Evolutionary conservation across 1,140 invertebrate species (phyloP).

Genomic region (Theocolax elegans): DNA sequence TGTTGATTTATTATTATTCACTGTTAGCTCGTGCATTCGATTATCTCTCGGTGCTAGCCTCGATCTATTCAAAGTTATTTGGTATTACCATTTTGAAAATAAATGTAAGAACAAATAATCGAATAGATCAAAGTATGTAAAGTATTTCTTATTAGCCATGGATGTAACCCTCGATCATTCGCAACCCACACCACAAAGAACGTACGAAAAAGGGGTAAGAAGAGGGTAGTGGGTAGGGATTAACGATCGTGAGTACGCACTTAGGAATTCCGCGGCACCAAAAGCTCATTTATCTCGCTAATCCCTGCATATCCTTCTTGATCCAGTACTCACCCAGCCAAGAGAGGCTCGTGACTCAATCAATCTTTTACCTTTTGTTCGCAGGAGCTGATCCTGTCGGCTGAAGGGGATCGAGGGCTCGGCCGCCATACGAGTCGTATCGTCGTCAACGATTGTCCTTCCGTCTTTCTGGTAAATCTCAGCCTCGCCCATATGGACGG

Average conservation of each 20-base stretch:
- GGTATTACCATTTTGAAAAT: no score
- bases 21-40: no score
- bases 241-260: not conserved
- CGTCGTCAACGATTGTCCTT: conserved; percentile 67
- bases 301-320: not conserved
- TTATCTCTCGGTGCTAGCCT: no score
- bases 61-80: no score
- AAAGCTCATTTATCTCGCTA: conserved; percentile 14
- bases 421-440: conserved; percentile 68
- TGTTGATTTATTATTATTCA: no score
- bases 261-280: not conserved
- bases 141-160: no score
- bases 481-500: conserved; percentile 64
- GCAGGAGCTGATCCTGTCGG: conserved; percentile 71
- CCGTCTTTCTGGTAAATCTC: conserved; percentile 67
- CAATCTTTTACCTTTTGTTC: conserved; percentile 45
- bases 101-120: no score
- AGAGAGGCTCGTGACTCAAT: not conserved
- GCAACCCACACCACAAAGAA: no score
- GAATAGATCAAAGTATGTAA: no score
- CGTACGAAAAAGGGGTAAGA: not conserved
- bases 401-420: conserved; percentile 69
- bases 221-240: not conserved
- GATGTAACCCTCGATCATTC: no score
- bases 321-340: not conserved